A percentile compares a stretch with the other conserved stretches of the same genome.
Evolutionary conservation across 1,140 invertebrate genomes (phyloP).

Genomic region (Epicauta chinensis): DNA sequence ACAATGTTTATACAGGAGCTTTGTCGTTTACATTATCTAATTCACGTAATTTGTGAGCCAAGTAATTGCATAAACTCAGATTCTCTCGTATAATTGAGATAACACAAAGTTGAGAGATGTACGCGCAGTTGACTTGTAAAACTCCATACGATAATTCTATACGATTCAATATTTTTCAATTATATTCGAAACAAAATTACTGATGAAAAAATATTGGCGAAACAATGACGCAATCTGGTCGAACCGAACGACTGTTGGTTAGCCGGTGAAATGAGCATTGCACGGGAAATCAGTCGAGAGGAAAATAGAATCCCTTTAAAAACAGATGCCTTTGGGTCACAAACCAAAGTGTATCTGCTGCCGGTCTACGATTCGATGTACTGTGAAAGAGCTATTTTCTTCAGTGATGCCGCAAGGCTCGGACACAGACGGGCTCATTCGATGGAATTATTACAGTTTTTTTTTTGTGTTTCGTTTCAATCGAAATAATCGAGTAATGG

Average conservation of each 20-base stretch:
- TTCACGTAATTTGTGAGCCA: conserved; percentile 9
- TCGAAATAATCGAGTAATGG: no score
- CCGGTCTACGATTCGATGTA: conserved; percentile 6
- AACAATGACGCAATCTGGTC: conserved; percentile 1
- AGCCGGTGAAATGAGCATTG: conserved; percentile 22
- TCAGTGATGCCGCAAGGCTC: not conserved
- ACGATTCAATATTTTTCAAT: no score
- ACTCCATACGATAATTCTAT: no score
- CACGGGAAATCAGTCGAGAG: conserved; percentile 31
- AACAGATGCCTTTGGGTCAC: conserved; percentile 38
- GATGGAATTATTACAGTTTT: no score
- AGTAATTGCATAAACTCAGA: conserved; percentile 6
- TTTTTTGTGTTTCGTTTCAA: no score
- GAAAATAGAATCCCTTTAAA: conserved; percentile 40
- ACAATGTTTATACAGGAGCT: conserved; percentile 7
- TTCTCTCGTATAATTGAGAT: conserved; percentile 8
- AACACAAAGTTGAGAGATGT: not conserved
- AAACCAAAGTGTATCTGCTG: conserved; percentile 29
- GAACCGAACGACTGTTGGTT: conserved; percentile 8
- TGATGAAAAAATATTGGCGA: no score
- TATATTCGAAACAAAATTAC: no score
- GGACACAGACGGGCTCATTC: not conserved
- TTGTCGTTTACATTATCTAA: conserved; percentile 13
- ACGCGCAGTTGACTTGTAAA: no score
- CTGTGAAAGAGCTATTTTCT: conserved; percentile 13